Evolutionary conservation across 2,113 vertebrate species (phyloP).

Genomic region (Microcebus jonahi): DNA sequence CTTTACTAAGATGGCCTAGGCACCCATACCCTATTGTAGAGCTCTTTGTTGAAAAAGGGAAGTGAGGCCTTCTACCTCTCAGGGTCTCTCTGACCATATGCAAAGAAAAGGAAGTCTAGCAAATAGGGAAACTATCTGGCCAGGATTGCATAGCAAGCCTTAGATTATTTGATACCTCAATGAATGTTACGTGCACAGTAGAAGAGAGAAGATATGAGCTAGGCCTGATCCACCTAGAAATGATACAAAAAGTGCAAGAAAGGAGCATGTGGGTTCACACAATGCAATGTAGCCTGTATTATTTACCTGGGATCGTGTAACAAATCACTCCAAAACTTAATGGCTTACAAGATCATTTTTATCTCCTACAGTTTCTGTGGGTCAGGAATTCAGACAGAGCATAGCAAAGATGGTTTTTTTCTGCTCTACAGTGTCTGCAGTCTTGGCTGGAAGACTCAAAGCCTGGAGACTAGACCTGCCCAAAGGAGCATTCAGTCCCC

Average conservation of each 20-base stretch:
- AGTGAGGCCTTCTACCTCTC: neutral
- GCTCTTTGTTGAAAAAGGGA: neutral
- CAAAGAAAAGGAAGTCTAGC: slow-evolving; percentile 6
- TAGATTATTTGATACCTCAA: neutral
- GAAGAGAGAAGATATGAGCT: neutral
- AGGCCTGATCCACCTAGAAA: neutral
- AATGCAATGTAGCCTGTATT: neutral
- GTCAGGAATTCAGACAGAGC: neutral
- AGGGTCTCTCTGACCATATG: neutral
- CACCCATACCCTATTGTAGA: neutral
- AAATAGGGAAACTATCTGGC: neutral
- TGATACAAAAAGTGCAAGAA: neutral
- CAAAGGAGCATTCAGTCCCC: neutral
- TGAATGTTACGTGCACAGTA: neutral
- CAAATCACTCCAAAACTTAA: neutral
- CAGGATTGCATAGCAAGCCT: neutral
- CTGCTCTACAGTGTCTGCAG: neutral
- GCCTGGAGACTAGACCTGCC: neutral
- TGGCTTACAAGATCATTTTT: neutral
- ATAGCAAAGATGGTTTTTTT: neutral
- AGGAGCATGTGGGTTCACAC: neutral
- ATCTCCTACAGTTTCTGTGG: neutral
- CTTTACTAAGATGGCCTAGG: neutral
- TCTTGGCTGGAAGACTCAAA: neutral
- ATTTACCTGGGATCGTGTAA: neutral